phyloP scores from a whole-genome alignment of 2,888 invertebrate species.

The Venustoraphidia nigricollis region DNA sequence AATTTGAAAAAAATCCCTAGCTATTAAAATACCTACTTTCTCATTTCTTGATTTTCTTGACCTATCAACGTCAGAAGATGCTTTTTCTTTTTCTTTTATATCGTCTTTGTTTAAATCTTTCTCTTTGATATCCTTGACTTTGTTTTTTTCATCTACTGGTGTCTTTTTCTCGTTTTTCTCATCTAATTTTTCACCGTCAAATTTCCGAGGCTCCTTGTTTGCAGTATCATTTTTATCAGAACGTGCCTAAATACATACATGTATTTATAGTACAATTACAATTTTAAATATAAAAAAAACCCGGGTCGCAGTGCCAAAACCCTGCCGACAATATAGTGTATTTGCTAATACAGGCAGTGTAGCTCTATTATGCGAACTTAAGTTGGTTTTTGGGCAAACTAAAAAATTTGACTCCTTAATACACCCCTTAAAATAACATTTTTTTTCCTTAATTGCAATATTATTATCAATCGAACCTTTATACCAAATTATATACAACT shows the following conservation, averaged over 20 bases:
- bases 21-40: constrained; percentile 1
- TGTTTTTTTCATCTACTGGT: constrained; percentile 7
- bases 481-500: too few relatives aligned
- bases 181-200: constrained; percentile 3
- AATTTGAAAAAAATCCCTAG: too few relatives aligned
- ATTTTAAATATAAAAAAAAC: constrained; percentile 16
- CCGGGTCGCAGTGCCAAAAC: too few relatives aligned
- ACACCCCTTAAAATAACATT: too few relatives aligned
- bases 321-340: too few relatives aligned
- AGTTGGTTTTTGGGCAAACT: too few relatives aligned
- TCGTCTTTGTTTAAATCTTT: neutral
- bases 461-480: too few relatives aligned
- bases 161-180: constrained; percentile 7
- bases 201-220: constrained; percentile 6
- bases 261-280: constrained; percentile 23
- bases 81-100: neutral
- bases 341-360: too few relatives aligned
- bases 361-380: too few relatives aligned
- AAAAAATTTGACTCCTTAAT: too few relatives aligned
- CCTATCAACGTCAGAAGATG: neutral
- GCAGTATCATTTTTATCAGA: neutral
- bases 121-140: constrained; percentile 5
- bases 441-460: too few relatives aligned
- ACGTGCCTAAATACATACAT: neutral
- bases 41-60: constrained; percentile 4